Evolutionary conservation across 2,797 vertebrate species (phyloP), one percentile per base, ranked within the genome.

Genomic region (Oreonectes daqikongensis): DNA sequence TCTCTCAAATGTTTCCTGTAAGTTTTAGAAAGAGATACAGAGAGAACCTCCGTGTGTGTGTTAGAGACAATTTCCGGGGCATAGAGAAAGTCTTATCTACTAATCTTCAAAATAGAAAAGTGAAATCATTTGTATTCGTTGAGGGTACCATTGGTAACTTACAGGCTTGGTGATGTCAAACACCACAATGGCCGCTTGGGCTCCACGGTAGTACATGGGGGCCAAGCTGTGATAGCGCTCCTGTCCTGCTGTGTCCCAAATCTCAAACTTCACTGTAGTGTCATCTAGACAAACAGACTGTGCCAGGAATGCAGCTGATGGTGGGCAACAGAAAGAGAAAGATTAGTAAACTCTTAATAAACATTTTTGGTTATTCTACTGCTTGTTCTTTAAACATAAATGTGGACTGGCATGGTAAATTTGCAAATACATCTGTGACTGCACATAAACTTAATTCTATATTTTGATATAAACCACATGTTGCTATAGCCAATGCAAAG

Each of bases 81-180:
- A 55, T 35, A 12, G 28, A 28, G 14, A 46, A 32, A 35, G 35
- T 35, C 35, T 35, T 9, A 20, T 30, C 32, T 7, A n/a, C 38
- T 32, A 9, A 35, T 35, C 35, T 35, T 35, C 35, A 10, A 55
- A 38, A 28, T 32, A 18, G 32, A 60, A 30, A 66, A 26, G 9
- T 20, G 2, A 55, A 24, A 52, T 10, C 8, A 42, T 38, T 44
- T 22, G n/a, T n/a, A n/a, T n/a, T n/a, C n/a, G n/a, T n/a, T n/a
- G 32, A 30, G n/a, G n/a, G 15, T 20, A 46, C 18, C 1, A 32
- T 24, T 30, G 46, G 38, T 44, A 44, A 72, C 79, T 30, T 89
- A 95, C 94, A 86, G 93, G 93, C 82, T 95, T 94, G 57, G 94
- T 95, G 83, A 95, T 95, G 85, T 95, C 94, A 80, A 94, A 95